A percentile compares a stretch with the other conserved stretches of the same genome.
Evolutionary conservation across 2,113 vertebrate genomes (phyloP).

Genomic region (Bambusicola thoracicus): DNA sequence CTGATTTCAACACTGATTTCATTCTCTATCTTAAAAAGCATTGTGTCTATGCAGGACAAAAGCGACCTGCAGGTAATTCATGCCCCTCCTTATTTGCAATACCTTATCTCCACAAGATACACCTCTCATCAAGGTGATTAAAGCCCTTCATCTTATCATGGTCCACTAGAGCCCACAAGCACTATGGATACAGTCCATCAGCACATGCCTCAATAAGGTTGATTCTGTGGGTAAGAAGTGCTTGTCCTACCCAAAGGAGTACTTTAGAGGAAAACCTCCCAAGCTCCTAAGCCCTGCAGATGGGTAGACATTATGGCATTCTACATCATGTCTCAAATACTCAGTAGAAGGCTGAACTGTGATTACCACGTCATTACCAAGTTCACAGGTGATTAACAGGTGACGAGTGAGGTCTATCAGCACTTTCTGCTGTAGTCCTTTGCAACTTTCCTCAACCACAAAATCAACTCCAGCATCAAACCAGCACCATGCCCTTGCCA

Average conservation of each 20-base stretch:
- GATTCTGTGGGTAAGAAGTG: neutral
- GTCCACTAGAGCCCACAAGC: neutral
- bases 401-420: rapidly evolving
- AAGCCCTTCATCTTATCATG: neutral
- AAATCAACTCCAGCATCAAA: neutral
- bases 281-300: neutral
- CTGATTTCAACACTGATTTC: neutral
- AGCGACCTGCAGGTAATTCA: neutral
- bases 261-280: neutral
- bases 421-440: neutral
- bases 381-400: rapidly evolving
- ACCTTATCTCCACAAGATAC: rapidly evolving
- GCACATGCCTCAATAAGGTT: neutral
- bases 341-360: rapidly evolving
- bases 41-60: neutral
- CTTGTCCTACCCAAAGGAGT: neutral
- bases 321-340: rapidly evolving
- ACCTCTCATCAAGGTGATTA: neutral
- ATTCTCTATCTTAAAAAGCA: neutral
- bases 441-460: neutral
- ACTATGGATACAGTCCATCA: neutral
- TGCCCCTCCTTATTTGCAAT: neutral
- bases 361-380: neutral
- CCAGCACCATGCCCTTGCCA: neutral
- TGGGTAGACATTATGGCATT: rapidly evolving